Percentiles rank a stretch among this genome's conserved stretches.
Conservation (phyloP, 2,888 invertebrate genomes). For the Bimastos eiseni region DNA sequence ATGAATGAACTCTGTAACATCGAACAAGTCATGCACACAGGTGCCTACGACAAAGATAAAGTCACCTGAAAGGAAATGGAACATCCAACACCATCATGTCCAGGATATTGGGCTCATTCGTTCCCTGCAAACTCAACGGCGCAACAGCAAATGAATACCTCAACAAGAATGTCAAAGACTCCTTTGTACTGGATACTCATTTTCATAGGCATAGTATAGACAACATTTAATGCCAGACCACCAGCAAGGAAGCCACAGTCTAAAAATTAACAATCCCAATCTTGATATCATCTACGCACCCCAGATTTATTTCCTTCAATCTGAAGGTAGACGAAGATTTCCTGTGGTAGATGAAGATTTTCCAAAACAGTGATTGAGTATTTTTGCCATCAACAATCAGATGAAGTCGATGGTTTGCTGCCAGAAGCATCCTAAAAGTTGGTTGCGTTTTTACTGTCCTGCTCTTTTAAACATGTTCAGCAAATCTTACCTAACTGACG, state of each 20-base stretch:
- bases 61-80: neutral
- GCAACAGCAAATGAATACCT: neutral
- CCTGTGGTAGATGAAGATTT: neutral
- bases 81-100: neutral
- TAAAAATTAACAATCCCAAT: neutral
- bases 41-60: neutral
- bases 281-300: neutral
- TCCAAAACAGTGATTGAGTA: neutral
- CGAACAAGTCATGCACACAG: neutral
- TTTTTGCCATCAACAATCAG: neutral
- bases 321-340: neutral
- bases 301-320: neutral
- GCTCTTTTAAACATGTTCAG: neutral
- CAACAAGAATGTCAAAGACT: neutral
- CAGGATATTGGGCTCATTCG: neutral
- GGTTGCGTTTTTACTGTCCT: neutral
- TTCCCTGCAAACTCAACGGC: neutral
- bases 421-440: neutral
- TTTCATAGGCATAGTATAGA: neutral
- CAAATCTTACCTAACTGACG: constrained; percentile 20
- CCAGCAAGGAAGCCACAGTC: constrained; percentile 1
- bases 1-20: neutral
- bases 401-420: neutral
- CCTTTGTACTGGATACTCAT: neutral
- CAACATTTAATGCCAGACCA: neutral